phyloP scores from a whole-genome alignment of 2,888 invertebrate species.

The Sympetrum striolatum region DNA sequence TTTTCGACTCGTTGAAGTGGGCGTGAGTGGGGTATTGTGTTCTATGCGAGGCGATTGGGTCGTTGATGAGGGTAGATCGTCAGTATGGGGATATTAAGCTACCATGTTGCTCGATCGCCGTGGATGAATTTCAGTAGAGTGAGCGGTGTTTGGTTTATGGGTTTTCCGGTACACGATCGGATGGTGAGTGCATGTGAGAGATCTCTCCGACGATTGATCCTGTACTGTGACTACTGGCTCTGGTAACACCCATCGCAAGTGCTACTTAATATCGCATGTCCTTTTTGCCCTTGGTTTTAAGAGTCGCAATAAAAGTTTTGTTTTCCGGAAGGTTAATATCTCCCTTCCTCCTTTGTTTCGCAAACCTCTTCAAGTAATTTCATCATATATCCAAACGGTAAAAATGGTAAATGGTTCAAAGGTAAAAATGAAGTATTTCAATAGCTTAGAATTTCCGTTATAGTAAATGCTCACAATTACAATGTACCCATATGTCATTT shows the following conservation, averaged over 20 bases:
- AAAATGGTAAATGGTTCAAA: too few relatives aligned
- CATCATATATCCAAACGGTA: too few relatives aligned
- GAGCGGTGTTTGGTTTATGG: not conserved
- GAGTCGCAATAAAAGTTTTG: not conserved
- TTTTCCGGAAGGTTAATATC: not conserved
- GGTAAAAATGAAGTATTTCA: too few relatives aligned
- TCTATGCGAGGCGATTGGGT: not conserved
- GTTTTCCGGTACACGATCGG: not conserved
- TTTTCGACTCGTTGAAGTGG: not conserved
- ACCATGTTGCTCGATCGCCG: not conserved
- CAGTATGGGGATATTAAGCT: not conserved
- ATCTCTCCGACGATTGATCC: not conserved
- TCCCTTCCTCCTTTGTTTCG: not conserved
- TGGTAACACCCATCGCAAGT: not conserved
- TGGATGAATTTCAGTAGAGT: not conserved
- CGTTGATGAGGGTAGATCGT: not conserved
- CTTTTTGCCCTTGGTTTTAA: not conserved
- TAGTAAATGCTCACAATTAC: too few relatives aligned
- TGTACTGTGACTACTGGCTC: not conserved
- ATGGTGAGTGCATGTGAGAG: not conserved
- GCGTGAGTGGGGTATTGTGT: not conserved
- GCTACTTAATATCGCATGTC: not conserved
- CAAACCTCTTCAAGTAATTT: not conserved
- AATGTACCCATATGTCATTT: too few relatives aligned
- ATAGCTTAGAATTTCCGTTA: too few relatives aligned